Base-by-base conservation (phyloP, 1,140 invertebrate genomes). In the Drosophila tropicalis region DNA sequence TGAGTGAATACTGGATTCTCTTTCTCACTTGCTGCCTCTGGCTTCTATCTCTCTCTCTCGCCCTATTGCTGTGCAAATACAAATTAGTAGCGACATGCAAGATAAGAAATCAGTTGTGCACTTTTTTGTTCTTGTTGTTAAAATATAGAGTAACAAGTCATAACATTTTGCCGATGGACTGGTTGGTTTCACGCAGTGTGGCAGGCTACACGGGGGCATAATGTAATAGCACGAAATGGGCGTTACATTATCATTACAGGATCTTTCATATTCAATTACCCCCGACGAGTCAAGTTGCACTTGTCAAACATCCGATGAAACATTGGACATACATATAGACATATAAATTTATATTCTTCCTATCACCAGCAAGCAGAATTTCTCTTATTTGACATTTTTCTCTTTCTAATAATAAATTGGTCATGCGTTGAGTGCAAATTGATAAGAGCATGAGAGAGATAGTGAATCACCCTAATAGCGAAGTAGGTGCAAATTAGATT, bases 41-140 rank as follows among this genome's bases (percentile, higher is more conserved):
- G 29, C 12, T 12, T 39, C 2, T 39, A 39, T 47, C 25, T 60
- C 22, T 69, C 29, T 34, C 65, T 47, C 65, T 72, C 67, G 44
- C 44, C 44, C 44, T 51, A 22, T 51, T 51, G 44, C 17, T 74
- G 34, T n/a, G 25, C 68, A 70, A 78, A 86, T 81, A 85, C 70
- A 85, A 85, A 85, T 85, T 85, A 86, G 68, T 47, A 32, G 57
- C 72, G 72, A 87, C 83, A 87, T 87, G 79, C 76, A 76, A 86
- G 83, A 86, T 86, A 86, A 82, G 82, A 61, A 57, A 87, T 82
- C 75, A 61, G 19, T 51, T 65, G 68, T 72, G 67, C 76, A 68
- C 13, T 68, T 77, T 74, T 68, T 44, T 44, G 41, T 44, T 44
- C n/a, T 15, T 44, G 44, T 51, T 51, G 44, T 22, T 51, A 64